Conservation (phyloP, 2,888 invertebrate genomes). For the Tuberolachnus salignus region DNA sequence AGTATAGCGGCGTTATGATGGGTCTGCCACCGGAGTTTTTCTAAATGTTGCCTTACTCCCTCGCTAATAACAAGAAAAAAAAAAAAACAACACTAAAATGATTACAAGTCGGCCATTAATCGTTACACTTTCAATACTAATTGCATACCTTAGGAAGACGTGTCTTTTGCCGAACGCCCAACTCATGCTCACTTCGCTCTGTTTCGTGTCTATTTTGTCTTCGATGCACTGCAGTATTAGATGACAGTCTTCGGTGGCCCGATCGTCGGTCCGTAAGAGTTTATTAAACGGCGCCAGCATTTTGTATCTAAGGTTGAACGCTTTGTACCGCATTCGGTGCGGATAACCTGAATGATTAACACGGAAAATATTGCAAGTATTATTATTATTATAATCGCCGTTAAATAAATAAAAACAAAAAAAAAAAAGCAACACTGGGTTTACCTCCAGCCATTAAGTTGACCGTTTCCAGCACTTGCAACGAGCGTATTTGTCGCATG, state of each 20-base stretch:
- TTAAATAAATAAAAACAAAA: no score
- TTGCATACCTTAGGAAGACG: conserved; percentile 75
- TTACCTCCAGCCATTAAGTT: conserved; percentile 89
- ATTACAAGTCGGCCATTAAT: not conserved
- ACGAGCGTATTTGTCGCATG: conserved; percentile 84
- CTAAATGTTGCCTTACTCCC: conserved; percentile 87
- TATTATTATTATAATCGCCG: not conserved
- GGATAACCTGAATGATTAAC: conserved; percentile 72
- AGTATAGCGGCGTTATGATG: conserved; percentile 80
- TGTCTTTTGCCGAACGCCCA: conserved; percentile 93
- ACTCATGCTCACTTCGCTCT: conserved; percentile 63
- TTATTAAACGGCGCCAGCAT: conserved; percentile 81
- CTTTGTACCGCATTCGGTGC: conserved; percentile 92
- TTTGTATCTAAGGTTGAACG: conserved; percentile 85
- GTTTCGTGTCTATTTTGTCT: conserved; percentile 60
- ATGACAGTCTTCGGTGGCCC: conserved; percentile 77
- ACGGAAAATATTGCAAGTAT: not conserved
- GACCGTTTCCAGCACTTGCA: conserved; percentile 91
- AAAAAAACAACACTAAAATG: no score
- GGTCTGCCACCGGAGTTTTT: conserved; percentile 78
- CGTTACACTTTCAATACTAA: not conserved
- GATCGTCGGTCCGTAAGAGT: conserved; percentile 72
- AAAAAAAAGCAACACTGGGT: no score
- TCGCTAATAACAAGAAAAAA: conserved; percentile 69
- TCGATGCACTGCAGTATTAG: conserved; percentile 69